phyloP scores from a whole-genome alignment of 2,888 invertebrate genomes.

The Rhagophthalmus giganteus region DNA sequence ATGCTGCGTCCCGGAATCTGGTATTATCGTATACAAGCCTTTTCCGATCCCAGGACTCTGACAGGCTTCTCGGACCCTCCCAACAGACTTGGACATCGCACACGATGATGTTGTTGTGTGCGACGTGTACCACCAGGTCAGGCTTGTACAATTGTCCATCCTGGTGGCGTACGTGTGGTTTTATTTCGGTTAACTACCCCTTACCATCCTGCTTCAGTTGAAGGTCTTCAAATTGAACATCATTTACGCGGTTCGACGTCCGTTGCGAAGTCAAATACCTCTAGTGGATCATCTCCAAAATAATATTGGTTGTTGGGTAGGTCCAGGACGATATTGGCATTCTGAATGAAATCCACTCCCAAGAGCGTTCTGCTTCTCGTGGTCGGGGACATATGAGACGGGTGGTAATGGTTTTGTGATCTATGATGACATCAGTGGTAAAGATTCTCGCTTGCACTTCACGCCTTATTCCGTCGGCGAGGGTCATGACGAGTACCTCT shows the following conservation, averaged over 20 bases:
- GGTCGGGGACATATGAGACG: no score
- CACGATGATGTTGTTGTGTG: conserved; percentile 1
- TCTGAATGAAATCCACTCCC: conserved; percentile 8
- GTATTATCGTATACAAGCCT: conserved; percentile 13
- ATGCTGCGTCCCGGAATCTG: conserved; percentile 13
- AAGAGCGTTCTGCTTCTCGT: no score
- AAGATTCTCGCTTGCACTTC: no score
- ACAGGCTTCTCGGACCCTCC: conserved; percentile 19
- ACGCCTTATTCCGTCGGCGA: no score
- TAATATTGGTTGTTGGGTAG: no score
- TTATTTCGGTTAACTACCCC: conserved; percentile 26
- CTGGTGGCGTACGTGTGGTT: conserved; percentile 33
- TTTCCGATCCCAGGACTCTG: conserved; percentile 18
- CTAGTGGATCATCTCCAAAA: no score
- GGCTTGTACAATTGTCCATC: conserved; percentile 38
- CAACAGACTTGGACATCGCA: conserved; percentile 30
- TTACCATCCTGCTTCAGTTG: conserved; percentile 14
- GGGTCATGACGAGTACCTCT: no score
- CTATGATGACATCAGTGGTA: no score
- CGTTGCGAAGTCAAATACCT: no score
- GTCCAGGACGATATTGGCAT: conserved; percentile 13
- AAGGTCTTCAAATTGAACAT: no score
- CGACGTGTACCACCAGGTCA: conserved; percentile 28
- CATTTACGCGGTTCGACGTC: no score
- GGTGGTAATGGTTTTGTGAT: no score